A percentile compares a stretch with the other conserved stretches of the same genome.
phyloP scores from a whole-genome alignment of 2,888 invertebrate species.

The Parthenolecanium corni region DNA sequence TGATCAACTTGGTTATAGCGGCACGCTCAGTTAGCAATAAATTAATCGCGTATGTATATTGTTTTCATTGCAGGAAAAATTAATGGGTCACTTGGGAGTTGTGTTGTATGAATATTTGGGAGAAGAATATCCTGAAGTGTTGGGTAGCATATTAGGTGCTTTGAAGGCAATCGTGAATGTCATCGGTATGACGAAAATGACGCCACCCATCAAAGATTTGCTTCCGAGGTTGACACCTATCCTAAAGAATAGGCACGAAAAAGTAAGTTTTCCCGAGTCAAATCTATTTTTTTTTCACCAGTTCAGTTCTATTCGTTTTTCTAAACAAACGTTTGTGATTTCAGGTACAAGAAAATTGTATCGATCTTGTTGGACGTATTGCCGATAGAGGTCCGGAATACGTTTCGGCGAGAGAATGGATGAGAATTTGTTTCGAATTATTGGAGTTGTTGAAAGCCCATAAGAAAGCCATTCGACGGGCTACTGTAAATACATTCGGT shows the following conservation, averaged over 20 bases:
- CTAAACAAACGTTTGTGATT: constrained; percentile 36
- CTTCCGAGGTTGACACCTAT: constrained; percentile 94
- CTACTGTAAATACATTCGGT: constrained; percentile 98
- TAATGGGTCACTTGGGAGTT: constrained; percentile 99
- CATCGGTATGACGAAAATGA: constrained; percentile 99
- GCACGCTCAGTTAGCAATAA: no score
- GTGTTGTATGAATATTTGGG: constrained; percentile 98
- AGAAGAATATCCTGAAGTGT: constrained; percentile 97
- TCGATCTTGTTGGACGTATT: constrained; percentile 96
- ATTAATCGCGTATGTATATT: no score
- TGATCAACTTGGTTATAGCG: no score
- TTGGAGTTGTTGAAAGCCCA: constrained; percentile 94
- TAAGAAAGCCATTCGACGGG: constrained; percentile 95
- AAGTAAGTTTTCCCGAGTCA: constrained; percentile 35
- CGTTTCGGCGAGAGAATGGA: constrained; percentile 98
- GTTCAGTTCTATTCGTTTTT: not conserved
- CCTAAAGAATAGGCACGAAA: constrained; percentile 83
- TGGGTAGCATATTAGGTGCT: constrained; percentile 95
- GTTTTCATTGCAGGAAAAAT: constrained; percentile 61
- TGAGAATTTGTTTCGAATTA: constrained; percentile 98
- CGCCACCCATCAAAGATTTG: constrained; percentile 97
- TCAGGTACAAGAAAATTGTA: constrained; percentile 98
- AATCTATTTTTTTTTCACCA: not conserved
- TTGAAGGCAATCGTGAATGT: constrained; percentile 99
- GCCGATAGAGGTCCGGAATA: constrained; percentile 98